Base-by-base conservation (phyloP, 2,797 vertebrate genomes). In the Bradypus variegatus region DNA sequence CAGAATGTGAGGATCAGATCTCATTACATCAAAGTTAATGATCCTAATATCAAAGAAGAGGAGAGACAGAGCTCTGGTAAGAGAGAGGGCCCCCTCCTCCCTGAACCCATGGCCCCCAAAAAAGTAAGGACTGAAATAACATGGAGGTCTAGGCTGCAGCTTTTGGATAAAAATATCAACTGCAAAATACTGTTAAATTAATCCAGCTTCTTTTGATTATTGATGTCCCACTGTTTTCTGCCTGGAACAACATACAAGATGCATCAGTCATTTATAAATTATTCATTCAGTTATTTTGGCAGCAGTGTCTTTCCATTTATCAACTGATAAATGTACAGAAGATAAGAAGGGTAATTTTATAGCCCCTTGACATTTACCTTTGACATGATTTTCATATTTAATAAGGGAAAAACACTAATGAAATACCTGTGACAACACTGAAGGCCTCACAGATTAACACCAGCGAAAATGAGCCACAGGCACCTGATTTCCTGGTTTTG, bases 221-320 rank as follows among this genome's bases (percentile, higher is more conserved):
- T 97, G 97, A 98, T 98, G 97, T 96, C 97, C 98, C 95, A 98
- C 98, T 97, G 98, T 97, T 98, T 97, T 96, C 97, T 97, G 97
- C 98, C 97, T 95, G 97, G 97, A 98, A 98, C 97, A 98, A 97
- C 96, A 97, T 96, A 96, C 97, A 96, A 93, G 96, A 97, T 96
- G 95, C 97, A 98, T 98, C 97, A 97, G 97, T 98, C 97, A 98
- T 97, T 97, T 97, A 97, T 98, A 97, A 98, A 98, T 98, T 98
- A 98, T 98, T 98, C 97, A 98, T 97, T 98, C 97, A 96, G 98
- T 98, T 98, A 97, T 98, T 98, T 97, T 98, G 97, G 97, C 97
- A 97, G 97, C 96, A 94, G 96, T 93, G 97, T 97, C 97, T 97
- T 96, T 97, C 96, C 96, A 98, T 97, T 97, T 97, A 97, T 98